These are phyloP conservation scores for Apodemus speciosus DNA, from an alignment of 2,113 vertebrate genomes.

Conservation along the genomic window DNA sequence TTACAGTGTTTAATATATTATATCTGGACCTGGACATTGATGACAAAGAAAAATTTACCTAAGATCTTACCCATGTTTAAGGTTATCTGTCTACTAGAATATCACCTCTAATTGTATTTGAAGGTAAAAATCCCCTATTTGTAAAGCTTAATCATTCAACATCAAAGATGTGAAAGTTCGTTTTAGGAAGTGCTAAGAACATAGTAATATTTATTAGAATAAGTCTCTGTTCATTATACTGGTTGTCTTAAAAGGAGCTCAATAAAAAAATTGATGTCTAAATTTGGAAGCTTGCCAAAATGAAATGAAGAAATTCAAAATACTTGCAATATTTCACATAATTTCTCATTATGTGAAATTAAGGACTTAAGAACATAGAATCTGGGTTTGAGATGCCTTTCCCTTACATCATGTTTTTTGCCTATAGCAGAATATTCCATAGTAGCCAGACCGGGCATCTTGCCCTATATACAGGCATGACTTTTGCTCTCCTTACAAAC, in stretches of 20 bases:
- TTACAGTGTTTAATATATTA: background rate
- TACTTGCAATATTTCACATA: background rate
- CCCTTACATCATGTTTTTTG: background rate
- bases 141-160: background rate
- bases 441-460: background rate
- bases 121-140: background rate
- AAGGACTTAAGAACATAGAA: background rate
- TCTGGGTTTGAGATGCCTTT: background rate
- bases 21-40: background rate
- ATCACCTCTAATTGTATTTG: background rate
- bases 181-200: background rate
- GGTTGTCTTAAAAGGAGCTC: background rate
- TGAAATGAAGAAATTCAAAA: background rate
- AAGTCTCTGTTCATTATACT: background rate
- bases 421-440: background rate
- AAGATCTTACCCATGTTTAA: background rate
- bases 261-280: background rate
- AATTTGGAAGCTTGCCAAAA: background rate
- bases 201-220: slow-evolving; percentile 6
- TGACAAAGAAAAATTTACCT: background rate
- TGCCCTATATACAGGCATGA: background rate
- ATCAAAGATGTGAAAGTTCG: background rate
- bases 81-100: background rate
- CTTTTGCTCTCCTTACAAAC: background rate
- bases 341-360: background rate